These are phyloP conservation scores for Antedon bifida DNA, from an alignment of 35 echinoderm and acorn worm species.

Conservation along the genomic window DNA sequence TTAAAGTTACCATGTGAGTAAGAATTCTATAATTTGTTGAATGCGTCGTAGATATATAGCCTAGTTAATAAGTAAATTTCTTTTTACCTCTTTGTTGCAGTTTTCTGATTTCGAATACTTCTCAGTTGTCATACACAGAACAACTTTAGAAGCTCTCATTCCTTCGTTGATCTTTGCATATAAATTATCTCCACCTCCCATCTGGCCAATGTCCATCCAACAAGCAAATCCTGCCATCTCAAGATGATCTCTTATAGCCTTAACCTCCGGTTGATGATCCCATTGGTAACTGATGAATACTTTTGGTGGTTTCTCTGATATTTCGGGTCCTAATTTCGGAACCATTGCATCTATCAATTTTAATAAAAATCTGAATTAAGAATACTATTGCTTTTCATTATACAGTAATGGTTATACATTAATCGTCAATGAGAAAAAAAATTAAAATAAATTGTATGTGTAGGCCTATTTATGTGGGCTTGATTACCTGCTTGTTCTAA, in stretches of 20 bases:
- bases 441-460: too few relatives aligned
- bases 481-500: conserved; percentile 69
- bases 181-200: conserved; percentile 86
- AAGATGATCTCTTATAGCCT: conserved; percentile 58
- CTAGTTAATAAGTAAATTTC: too few relatives aligned
- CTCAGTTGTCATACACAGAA: conserved; percentile 78
- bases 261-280: conserved; percentile 62
- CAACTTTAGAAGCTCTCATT: conserved; percentile 80
- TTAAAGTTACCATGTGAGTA: too few relatives aligned
- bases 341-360: conserved; percentile 41
- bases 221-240: conserved; percentile 84
- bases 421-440: too few relatives aligned
- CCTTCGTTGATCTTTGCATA: conserved; percentile 84
- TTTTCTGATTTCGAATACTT: conserved; percentile 91
- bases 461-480: too few relatives aligned
- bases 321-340: conserved; percentile 26
- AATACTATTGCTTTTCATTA: too few relatives aligned
- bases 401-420: too few relatives aligned
- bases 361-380: too few relatives aligned
- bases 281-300: conserved; percentile 96
- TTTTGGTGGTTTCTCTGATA: conserved; percentile 43
- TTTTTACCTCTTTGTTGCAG: conserved; percentile 85
- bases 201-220: conserved; percentile 99
- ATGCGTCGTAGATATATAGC: too few relatives aligned
- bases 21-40: too few relatives aligned